Base-by-base conservation (phyloP, 2,888 invertebrate species). In the Enchytraeus crypticus region DNA sequence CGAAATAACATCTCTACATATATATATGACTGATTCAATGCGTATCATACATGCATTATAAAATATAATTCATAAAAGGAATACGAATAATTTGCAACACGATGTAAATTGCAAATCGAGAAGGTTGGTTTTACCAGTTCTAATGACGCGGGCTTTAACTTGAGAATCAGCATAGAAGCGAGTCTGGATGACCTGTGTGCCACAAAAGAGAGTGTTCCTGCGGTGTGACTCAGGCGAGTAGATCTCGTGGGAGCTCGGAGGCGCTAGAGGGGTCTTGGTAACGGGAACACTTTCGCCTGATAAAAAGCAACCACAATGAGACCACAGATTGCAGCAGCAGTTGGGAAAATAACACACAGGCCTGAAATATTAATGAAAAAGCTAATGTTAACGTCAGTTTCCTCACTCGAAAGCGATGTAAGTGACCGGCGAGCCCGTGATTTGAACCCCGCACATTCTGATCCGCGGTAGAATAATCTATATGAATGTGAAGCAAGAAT, bases 231-330 rank as follows among this genome's bases (percentile, higher is more conserved):
- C 90, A 49, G 87, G 83, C 70, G 88, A 86, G 75, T 89, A 93
- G 33, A 84, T 80, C 38, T 79, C 77, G 21, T 72, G 68, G 21
- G 27, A 18, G 46, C 73, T 73, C 14, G 74, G 73, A 43, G 72
- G 69, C 47, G 73, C 72, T 51, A 95, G 78, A 0, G 92, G 88
- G 0, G 91, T 93, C 81, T 96, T 96, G 0, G 92, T 92, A 1
- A 95, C 90, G 0, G 95, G 95, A 0, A 95, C 92, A 66, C 92
- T 92, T 80, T 96, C 95, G 33, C 95, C 92, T 88, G 72, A 29
- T 54, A 34, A 43, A 11, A 18, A 45, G 32, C 14, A 27, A 18
- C 21, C 8, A 18, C 8, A 18, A 18, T n/a, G n/a, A n/a, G n/a
- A n/a, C n/a, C n/a, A n/a, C n/a, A 21, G 23, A 49, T 49, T 18